Percentiles rank a stretch among this genome's conserved stretches.
Conservation (phyloP, 2,888 invertebrate genomes). For the Lutraria lutraria region DNA sequence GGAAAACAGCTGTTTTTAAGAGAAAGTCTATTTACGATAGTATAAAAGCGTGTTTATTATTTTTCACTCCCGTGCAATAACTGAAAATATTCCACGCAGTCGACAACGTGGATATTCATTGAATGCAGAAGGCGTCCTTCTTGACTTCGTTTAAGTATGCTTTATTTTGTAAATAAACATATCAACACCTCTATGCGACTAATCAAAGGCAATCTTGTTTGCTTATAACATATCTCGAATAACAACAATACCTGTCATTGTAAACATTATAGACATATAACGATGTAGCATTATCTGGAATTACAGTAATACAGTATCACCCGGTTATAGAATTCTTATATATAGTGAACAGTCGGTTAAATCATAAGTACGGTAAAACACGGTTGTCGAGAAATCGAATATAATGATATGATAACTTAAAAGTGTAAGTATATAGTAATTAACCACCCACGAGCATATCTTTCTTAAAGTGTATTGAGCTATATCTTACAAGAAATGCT, state of each 20-base stretch:
- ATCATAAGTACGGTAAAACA: too few species aligned
- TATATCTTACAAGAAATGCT: too few species aligned
- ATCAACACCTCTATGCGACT: background rate
- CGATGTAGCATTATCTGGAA: too few species aligned
- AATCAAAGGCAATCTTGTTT: background rate
- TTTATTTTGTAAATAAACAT: background rate
- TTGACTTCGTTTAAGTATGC: background rate
- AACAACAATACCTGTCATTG: background rate
- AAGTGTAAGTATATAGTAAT: too few species aligned
- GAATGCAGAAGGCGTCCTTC: background rate
- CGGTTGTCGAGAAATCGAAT: too few species aligned
- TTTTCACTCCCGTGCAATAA: background rate
- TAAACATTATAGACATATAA: background rate
- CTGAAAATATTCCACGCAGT: background rate
- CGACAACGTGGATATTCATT: background rate
- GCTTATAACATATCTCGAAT: background rate
- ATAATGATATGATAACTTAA: too few species aligned
- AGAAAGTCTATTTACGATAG: slow-evolving; percentile 14
- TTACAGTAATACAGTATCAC: too few species aligned
- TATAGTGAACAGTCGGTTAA: too few species aligned
- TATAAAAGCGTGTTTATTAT: slow-evolving; percentile 19
- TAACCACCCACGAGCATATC: too few species aligned
- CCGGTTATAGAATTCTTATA: too few species aligned
- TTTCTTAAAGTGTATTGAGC: too few species aligned
- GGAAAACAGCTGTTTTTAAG: slow-evolving; percentile 20